These are phyloP conservation scores for Aradophagus sp. DNA, from an alignment of 1,140 invertebrate species.

Conservation along the genomic window DNA sequence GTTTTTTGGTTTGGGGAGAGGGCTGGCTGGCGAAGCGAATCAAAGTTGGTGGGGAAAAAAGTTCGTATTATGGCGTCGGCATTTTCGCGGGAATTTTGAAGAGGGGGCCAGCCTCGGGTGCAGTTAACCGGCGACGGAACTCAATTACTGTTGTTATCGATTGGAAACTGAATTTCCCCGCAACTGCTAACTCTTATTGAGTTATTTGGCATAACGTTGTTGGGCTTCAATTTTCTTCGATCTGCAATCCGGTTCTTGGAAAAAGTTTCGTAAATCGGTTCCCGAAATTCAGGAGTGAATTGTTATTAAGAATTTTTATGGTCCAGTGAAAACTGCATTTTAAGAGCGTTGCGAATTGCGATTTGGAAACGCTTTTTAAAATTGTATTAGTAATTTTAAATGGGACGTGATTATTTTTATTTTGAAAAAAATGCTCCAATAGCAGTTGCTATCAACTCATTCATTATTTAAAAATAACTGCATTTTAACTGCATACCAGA, in stretches of 20 bases:
- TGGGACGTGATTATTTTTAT: too few relatives aligned
- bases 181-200: slow-evolving; percentile 55
- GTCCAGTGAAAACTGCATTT: too few relatives aligned
- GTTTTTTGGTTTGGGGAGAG: slow-evolving; percentile 9
- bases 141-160: slow-evolving; percentile 61
- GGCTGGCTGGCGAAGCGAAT: slow-evolving; percentile 19
- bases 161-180: slow-evolving; percentile 57
- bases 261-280: too few relatives aligned
- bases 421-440: too few relatives aligned
- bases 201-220: slow-evolving; percentile 50
- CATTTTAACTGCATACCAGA: too few relatives aligned
- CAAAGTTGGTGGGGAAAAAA: slow-evolving; percentile 23
- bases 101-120: slow-evolving; percentile 16
- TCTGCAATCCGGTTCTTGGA: slow-evolving; percentile 14
- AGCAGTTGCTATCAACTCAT: too few relatives aligned
- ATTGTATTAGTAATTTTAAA: too few relatives aligned
- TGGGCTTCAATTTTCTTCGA: slow-evolving; percentile 48
- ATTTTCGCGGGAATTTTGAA: slow-evolving; percentile 51
- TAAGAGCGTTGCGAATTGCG: too few relatives aligned
- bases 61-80: slow-evolving; percentile 26
- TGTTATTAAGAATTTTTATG: too few relatives aligned
- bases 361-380: too few relatives aligned
- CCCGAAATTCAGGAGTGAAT: too few relatives aligned
- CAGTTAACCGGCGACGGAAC: slow-evolving; percentile 53
- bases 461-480: too few relatives aligned